phyloP scores from a whole-genome alignment of 2,113 vertebrate species.

The Neopipo cinnamomea region DNA sequence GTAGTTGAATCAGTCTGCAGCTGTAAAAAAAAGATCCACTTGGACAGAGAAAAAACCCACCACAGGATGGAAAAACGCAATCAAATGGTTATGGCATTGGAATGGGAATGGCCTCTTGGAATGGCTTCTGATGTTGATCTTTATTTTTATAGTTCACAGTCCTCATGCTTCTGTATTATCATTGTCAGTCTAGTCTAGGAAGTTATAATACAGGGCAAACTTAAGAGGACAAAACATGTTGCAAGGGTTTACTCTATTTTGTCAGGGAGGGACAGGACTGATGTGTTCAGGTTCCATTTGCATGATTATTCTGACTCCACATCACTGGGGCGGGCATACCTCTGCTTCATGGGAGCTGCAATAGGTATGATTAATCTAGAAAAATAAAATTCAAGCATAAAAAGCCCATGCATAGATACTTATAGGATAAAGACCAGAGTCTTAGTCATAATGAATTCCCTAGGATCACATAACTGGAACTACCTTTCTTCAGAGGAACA shows the following conservation, averaged over 20 bases:
- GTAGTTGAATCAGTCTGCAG: not conserved
- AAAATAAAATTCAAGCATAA: constrained; percentile 1
- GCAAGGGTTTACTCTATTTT: not conserved
- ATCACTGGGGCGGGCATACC: not conserved
- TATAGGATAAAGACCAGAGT: not conserved
- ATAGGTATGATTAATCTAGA: not conserved
- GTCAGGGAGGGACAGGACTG: not conserved
- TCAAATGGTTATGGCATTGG: not conserved
- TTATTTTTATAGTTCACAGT: not conserved
- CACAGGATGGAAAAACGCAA: not conserved
- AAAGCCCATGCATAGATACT: not conserved
- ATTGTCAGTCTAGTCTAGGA: not conserved
- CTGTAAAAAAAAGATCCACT: not conserved
- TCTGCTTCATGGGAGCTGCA: not conserved
- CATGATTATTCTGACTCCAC: not conserved
- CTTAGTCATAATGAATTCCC: not conserved
- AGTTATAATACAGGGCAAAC: not conserved
- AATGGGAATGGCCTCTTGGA: not conserved
- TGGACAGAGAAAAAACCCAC: not conserved
- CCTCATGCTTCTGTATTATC: not conserved
- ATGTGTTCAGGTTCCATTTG: not conserved
- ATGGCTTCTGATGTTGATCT: not conserved
- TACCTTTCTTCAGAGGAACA: not conserved
- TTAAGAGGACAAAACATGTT: not conserved
- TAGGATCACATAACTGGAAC: not conserved